Evolutionary conservation across 2,113 vertebrate species (phyloP).

Genomic region (Riparia riparia): DNA sequence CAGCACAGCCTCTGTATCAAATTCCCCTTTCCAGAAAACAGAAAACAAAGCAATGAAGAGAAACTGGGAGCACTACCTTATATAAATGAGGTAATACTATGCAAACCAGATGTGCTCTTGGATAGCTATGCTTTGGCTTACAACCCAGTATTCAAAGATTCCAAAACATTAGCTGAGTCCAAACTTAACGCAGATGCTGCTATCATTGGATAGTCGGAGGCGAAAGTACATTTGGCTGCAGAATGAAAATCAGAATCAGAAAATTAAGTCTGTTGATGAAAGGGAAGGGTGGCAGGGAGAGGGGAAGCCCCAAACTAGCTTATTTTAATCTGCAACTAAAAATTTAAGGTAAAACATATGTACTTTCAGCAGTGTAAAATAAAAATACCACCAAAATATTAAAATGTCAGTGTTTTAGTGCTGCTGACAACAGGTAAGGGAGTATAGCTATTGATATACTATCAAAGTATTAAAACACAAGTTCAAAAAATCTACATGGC

Average conservation of each 20-base stretch:
- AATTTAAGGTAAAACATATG: background rate
- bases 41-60: conserved; percentile 37
- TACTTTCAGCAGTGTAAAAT: background rate
- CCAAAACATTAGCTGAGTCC: conserved; percentile 11
- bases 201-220: background rate
- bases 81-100: conserved; percentile 28
- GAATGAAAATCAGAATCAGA: background rate
- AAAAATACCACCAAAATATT: background rate
- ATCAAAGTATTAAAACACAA: background rate
- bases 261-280: background rate
- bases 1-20: background rate
- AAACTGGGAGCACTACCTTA: background rate
- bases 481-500: background rate
- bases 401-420: background rate
- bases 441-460: background rate
- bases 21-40: conserved; percentile 5
- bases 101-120: conserved; percentile 36
- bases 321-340: background rate
- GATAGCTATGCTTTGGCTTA: background rate
- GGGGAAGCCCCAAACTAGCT: background rate
- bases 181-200: conserved; percentile 23
- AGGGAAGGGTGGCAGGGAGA: accelerated
- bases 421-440: background rate
- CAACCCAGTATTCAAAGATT: background rate
- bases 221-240: background rate